Conservation (phyloP, 2,113 vertebrate species). For the Malurus alboscapulatus region DNA sequence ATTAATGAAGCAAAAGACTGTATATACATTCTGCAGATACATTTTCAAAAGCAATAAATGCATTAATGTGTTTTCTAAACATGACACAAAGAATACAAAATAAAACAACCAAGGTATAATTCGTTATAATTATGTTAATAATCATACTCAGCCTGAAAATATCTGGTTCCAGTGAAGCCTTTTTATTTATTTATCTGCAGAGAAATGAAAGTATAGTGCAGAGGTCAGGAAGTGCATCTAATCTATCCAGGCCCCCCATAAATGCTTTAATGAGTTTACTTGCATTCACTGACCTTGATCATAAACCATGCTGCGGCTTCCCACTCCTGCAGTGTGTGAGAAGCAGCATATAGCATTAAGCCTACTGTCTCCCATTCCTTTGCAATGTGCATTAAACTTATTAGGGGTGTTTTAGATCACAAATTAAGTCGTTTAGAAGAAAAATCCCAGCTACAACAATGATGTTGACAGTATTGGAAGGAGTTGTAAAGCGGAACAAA, state of each 20-base stretch:
- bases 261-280: background rate
- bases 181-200: background rate
- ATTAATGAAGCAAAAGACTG: background rate
- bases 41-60: background rate
- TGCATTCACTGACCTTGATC: background rate
- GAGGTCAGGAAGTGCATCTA: background rate
- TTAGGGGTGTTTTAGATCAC: background rate
- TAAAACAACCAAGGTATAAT: background rate
- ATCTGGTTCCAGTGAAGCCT: background rate
- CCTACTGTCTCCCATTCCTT: background rate
- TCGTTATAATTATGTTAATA: background rate
- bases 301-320: background rate
- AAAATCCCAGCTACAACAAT: background rate
- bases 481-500: background rate
- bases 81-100: background rate
- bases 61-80: background rate
- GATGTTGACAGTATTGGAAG: background rate
- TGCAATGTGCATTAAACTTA: background rate
- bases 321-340: background rate
- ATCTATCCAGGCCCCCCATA: background rate
- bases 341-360: background rate
- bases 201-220: background rate
- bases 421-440: slow-evolving; percentile 25
- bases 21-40: background rate
- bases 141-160: background rate